Conservation (phyloP, 2,113 vertebrate species). For the Channa maculata region DNA sequence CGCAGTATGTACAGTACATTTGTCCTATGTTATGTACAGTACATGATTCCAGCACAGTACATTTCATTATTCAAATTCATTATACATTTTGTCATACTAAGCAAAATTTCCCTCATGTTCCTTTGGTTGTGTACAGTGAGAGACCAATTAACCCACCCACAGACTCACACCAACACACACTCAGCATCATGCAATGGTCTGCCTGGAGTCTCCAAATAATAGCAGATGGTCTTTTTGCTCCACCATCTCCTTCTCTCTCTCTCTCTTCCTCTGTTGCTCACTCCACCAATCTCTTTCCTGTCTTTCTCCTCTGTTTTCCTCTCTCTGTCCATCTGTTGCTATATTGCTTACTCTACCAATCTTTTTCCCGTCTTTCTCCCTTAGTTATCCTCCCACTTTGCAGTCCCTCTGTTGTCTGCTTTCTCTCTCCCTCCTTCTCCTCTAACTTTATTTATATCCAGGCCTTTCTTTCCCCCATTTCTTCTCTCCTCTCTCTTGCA, state of each 20-base stretch:
- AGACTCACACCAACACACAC: conserved; percentile 14
- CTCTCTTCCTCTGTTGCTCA: conserved; percentile 24
- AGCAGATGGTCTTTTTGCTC: conserved; percentile 68
- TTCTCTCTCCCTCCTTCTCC: background rate
- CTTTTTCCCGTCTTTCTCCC: conserved; percentile 3
- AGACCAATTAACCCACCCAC: conserved; percentile 35
- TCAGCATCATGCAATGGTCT: conserved; percentile 30
- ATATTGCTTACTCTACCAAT: conserved; percentile 35
- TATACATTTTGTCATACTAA: too few relatives aligned
- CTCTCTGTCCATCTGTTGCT: conserved; percentile 53
- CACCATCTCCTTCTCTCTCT: conserved; percentile 1
- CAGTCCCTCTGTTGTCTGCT: background rate
- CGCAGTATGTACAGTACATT: too few relatives aligned
- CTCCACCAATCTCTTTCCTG: conserved; percentile 39
- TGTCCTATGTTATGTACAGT: too few relatives aligned
- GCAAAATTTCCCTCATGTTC: too few relatives aligned
- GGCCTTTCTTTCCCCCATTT: background rate
- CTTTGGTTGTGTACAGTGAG: background rate
- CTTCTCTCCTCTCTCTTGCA: conserved; percentile 15
- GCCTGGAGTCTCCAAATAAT: conserved; percentile 42
- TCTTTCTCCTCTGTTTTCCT: conserved; percentile 31
- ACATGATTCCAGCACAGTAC: too few relatives aligned
- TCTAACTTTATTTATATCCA: background rate
- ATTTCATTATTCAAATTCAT: too few relatives aligned
- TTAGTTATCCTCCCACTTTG: background rate